Evolutionary conservation across 1,140 invertebrate species (phyloP).

Genomic region (Parapsyche elsis): DNA sequence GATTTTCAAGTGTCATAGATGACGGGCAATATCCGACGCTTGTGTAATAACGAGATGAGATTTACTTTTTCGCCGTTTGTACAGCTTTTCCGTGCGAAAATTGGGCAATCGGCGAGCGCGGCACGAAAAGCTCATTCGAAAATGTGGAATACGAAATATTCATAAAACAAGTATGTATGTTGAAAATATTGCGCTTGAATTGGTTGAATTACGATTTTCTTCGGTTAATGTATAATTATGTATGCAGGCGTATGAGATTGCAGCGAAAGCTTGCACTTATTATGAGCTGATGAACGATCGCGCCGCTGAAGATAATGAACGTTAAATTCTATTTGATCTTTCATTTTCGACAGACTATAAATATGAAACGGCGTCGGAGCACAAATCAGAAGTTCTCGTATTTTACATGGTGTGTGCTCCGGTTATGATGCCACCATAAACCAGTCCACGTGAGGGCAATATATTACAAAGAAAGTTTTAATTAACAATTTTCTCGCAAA

Average conservation of each 20-base stretch:
- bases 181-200: too few species aligned
- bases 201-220: too few species aligned
- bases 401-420: neutral
- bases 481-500: constrained; percentile 30
- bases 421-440: constrained; percentile 26
- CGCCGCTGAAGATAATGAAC: too few species aligned
- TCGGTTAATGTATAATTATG: too few species aligned
- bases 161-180: too few species aligned
- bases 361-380: neutral
- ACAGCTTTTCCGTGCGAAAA: neutral
- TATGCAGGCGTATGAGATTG: neutral
- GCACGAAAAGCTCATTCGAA: neutral
- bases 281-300: too few species aligned
- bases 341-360: constrained; percentile 13
- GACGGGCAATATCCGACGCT: neutral
- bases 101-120: neutral
- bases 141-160: neutral
- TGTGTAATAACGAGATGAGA: neutral
- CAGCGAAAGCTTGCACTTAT: neutral
- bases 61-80: neutral
- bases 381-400: neutral
- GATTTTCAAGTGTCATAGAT: constrained; percentile 3
- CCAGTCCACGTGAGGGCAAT: constrained; percentile 10
- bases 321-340: neutral
- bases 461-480: constrained; percentile 23